Evolutionary conservation across 2,888 invertebrate species (phyloP).

Genomic region (Dromius quadrimaculatus): DNA sequence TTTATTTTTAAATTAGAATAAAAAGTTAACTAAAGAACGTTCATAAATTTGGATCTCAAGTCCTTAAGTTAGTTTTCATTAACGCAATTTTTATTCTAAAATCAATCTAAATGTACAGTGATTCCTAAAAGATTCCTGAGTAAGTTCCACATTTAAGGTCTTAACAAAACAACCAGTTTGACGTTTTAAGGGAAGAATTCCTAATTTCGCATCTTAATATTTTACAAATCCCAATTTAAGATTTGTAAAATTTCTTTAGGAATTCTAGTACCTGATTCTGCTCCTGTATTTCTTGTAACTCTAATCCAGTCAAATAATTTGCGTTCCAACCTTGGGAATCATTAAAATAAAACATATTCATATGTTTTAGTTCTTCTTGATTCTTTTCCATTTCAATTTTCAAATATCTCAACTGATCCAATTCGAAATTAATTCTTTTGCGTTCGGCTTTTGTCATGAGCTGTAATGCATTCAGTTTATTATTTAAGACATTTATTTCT

Average conservation of each 20-base stretch:
- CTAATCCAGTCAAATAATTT: conserved; percentile 32
- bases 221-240: neutral
- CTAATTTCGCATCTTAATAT: too few relatives aligned
- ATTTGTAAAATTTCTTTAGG: conserved; percentile 31
- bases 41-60: too few relatives aligned
- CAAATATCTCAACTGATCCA: conserved; percentile 3
- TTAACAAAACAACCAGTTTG: too few relatives aligned
- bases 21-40: too few relatives aligned
- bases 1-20: too few relatives aligned
- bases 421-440: conserved; percentile 14
- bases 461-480: neutral
- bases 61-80: too few relatives aligned
- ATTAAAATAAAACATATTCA: conserved; percentile 32
- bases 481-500: neutral
- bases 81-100: too few relatives aligned
- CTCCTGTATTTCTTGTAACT: conserved; percentile 22
- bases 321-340: conserved; percentile 21
- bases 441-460: neutral
- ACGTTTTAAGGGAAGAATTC: neutral
- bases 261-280: conserved; percentile 42
- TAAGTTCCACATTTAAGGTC: too few relatives aligned
- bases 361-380: conserved; percentile 38
- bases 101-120: too few relatives aligned
- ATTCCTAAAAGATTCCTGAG: too few relatives aligned
- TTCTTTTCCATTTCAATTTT: conserved; percentile 26